These are phyloP conservation scores for Enhydra lutris DNA, from an alignment of 2,113 vertebrate genomes.

Conservation along the genomic window DNA sequence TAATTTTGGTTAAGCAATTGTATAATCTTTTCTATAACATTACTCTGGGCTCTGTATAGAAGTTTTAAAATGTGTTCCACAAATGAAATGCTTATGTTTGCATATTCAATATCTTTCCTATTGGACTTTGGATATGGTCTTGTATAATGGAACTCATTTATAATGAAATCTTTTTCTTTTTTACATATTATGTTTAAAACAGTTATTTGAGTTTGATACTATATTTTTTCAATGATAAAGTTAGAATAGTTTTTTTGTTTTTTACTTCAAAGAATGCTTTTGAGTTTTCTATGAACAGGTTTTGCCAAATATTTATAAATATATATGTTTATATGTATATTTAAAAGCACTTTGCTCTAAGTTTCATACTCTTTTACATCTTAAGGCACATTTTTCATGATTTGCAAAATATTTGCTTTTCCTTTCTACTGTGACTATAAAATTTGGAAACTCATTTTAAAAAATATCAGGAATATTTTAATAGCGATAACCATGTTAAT, in stretches of 20 bases:
- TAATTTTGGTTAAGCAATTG: constrained; percentile 52
- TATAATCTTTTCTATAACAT: constrained; percentile 30
- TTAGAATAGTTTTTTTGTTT: constrained; percentile 6
- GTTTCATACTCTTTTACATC: background rate
- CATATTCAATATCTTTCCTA: constrained; percentile 20
- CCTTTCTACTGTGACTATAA: background rate
- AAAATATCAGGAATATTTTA: constrained; percentile 17
- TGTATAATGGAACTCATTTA: background rate
- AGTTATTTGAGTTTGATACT: background rate
- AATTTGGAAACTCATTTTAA: constrained; percentile 19
- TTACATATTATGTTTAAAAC: constrained; percentile 8
- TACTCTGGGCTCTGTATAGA: constrained; percentile 21
- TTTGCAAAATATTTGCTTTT: constrained; percentile 23
- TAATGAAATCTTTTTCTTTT: background rate
- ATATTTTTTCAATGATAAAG: background rate
- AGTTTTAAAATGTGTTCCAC: background rate
- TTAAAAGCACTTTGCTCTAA: background rate
- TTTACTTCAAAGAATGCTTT: constrained; percentile 34
- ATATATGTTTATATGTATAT: background rate
- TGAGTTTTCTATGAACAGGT: background rate
- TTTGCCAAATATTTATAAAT: background rate
- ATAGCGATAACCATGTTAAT: background rate
- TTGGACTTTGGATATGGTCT: constrained; percentile 18
- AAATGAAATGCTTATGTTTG: constrained; percentile 18
- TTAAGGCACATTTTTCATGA: background rate